Conservation (phyloP, 2,888 invertebrate species). For the Drosophila quasianomalipes region DNA sequence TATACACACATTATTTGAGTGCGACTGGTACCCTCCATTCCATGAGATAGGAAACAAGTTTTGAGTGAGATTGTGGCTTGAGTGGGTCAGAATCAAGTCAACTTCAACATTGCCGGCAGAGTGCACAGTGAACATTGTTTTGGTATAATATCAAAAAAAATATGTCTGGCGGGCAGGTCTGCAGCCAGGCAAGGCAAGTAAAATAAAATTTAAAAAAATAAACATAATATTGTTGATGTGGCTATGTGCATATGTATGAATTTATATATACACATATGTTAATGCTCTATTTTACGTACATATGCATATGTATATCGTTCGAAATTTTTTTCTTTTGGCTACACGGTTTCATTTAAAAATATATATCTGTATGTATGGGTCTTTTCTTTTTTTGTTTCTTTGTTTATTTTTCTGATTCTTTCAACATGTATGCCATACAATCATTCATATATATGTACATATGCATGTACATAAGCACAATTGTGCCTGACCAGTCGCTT, state of each 20-base stretch:
- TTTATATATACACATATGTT: background rate
- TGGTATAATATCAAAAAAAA: constrained; percentile 16
- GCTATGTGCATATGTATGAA: constrained; percentile 16
- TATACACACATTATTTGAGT: background rate
- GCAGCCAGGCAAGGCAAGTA: constrained; percentile 17
- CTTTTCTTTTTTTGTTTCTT: constrained; percentile 11
- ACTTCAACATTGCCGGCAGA: constrained; percentile 27
- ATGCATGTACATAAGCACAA: constrained; percentile 13
- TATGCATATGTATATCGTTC: background rate
- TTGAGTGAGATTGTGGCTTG: constrained; percentile 50
- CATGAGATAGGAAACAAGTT: constrained; percentile 48
- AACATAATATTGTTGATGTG: constrained; percentile 32
- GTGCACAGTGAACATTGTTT: constrained; percentile 41
- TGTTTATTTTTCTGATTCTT: constrained; percentile 40
- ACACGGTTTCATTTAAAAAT: constrained; percentile 21
- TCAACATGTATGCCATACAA: constrained; percentile 1
- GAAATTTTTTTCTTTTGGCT: constrained; percentile 17
- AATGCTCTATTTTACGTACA: background rate
- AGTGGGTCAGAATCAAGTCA: constrained; percentile 56
- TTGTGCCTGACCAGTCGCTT: constrained; percentile 34
- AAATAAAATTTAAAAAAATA: constrained; percentile 15
- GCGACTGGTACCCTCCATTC: background rate
- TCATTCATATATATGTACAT: background rate
- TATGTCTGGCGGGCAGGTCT: constrained; percentile 10
- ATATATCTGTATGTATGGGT: background rate